A percentile compares a stretch with the other conserved stretches of the same genome.
Conservation (phyloP, 2,888 invertebrate genomes). For the Tenodera sinensis region DNA sequence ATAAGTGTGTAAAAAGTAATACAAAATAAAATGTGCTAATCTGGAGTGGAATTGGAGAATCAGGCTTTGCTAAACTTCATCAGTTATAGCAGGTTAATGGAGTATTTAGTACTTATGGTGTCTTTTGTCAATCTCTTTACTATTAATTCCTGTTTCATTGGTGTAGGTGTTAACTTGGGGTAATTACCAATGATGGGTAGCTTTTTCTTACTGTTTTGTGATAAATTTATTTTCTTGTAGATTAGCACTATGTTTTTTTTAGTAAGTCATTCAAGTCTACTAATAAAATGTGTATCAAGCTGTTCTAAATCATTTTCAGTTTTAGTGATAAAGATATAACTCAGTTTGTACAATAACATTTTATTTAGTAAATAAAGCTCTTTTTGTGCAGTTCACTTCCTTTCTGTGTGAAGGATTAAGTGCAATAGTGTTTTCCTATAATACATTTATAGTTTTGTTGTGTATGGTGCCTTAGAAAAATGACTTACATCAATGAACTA, state of each 20-base stretch:
- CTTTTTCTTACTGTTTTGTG: neutral
- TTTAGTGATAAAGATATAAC: neutral
- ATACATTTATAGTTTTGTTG: no score
- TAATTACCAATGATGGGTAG: neutral
- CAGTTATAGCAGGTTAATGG: neutral
- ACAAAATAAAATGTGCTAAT: neutral
- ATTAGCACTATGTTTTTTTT: neutral
- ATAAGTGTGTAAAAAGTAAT: neutral
- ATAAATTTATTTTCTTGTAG: neutral
- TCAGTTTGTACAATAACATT: no score
- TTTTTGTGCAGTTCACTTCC: no score
- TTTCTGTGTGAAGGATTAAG: no score
- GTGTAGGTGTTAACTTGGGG: neutral
- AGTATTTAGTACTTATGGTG: neutral
- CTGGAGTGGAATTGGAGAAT: slow-evolving; percentile 12
- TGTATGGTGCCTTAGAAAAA: no score
- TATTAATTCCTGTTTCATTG: neutral
- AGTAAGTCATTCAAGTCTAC: neutral
- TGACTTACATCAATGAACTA: no score
- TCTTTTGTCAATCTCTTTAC: neutral
- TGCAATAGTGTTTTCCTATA: no score
- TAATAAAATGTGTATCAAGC: neutral
- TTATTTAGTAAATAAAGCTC: no score
- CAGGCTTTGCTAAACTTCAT: neutral
- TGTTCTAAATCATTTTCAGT: neutral